Base-by-base conservation (phyloP, 2,888 invertebrate species). In the Frankliniella fusca region DNA sequence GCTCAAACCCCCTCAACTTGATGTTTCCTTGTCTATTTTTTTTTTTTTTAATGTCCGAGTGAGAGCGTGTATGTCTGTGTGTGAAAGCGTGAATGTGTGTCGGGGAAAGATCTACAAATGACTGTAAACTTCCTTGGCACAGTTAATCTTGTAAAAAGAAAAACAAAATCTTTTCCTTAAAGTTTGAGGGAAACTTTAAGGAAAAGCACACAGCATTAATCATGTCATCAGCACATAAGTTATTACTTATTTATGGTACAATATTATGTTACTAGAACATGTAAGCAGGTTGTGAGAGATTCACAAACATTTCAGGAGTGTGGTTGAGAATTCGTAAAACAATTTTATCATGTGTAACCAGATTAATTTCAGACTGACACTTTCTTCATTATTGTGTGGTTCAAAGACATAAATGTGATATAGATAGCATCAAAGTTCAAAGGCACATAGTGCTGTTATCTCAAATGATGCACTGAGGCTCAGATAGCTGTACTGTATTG, bases 221-320 rank as follows among this genome's bases (percentile, higher is more conserved):
- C 54, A 20, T 70, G n/a, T 70, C 70, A 70, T 70, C 70, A 70
- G 70, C 70, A 70, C 70, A 70, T 70, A 70, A 70, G 70, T 70
- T 70, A 70, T 70, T 70, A n/a, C n/a, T 70, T 70, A 70, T 70
- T 70, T 70, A 70, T 70, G 23, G 23, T n/a, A 23, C 5, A 20
- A 70, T 70, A 11, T n/a, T n/a, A 70, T n/a, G 20, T 70, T 38
- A 38, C 38, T 38, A 23, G 23, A 70, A 20, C 23, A 7, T 54
- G 54, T 54, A 70, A 23, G 70, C 70, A 70, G n/a, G n/a, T n/a
- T 70, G 70, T 70, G 70, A n/a, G 11, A 11, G 10, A 70, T 70
- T 70, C 70, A 23, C 70, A 70, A 23, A 23, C 3, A 54, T 54
- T 15, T 20, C 0, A 54, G 7, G 15, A 20, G 5, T 0, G 5